These are phyloP conservation scores for Dolichopus griseipennis DNA, from an alignment of 2,888 invertebrate genomes.

Conservation along the genomic window DNA sequence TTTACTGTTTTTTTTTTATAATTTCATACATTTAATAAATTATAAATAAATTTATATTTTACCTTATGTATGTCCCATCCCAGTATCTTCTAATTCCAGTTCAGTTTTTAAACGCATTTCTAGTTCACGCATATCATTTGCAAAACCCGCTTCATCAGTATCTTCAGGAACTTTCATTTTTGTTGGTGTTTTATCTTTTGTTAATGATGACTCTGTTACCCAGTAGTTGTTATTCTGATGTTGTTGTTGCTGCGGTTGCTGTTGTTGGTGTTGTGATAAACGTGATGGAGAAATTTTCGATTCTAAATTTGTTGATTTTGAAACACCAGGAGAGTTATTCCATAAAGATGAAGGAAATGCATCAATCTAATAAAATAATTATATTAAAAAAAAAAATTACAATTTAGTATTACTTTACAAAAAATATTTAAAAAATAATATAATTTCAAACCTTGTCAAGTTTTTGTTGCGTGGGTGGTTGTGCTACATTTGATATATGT, in stretches of 20 bases:
- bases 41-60: slow-evolving; percentile 11
- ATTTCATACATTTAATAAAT: not conserved
- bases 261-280: slow-evolving; percentile 19
- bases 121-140: slow-evolving; percentile 57
- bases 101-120: slow-evolving; percentile 59
- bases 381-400: slow-evolving; percentile 35
- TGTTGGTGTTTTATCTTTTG: slow-evolving; percentile 24
- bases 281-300: not conserved
- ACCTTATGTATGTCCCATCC: slow-evolving; percentile 15
- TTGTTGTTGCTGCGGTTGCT: slow-evolving; percentile 16
- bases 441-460: not conserved
- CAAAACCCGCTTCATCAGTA: slow-evolving; percentile 54
- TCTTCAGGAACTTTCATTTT: slow-evolving; percentile 27
- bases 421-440: not conserved
- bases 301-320: not conserved
- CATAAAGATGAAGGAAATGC: slow-evolving; percentile 28
- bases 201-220: slow-evolving; percentile 19
- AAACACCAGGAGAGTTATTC: slow-evolving; percentile 23
- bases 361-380: slow-evolving; percentile 23
- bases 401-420: slow-evolving; percentile 25
- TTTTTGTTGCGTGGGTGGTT: not conserved
- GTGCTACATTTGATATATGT: not conserved
- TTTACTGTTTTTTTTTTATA: not conserved
- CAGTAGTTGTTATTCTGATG: slow-evolving; percentile 17
- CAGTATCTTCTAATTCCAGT: slow-evolving; percentile 39